Evolutionary conservation across 2,797 vertebrate genomes (phyloP).

Genomic region (Etheostoma perlongum): DNA sequence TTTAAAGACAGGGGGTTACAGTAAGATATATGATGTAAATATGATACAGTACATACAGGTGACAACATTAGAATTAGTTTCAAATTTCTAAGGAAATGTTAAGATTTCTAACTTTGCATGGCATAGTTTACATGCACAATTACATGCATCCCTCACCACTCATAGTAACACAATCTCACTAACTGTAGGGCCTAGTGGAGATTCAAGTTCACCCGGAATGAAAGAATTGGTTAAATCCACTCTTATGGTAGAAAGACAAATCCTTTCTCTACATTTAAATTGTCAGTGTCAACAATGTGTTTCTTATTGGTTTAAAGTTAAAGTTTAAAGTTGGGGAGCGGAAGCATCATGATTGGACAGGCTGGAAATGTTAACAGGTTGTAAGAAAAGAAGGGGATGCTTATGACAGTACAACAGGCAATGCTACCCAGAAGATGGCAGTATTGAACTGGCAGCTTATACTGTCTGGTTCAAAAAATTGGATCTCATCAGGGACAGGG

Average conservation of each 20-base stretch:
- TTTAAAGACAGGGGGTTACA: neutral
- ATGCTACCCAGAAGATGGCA: constrained; percentile 76
- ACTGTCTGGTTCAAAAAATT: constrained; percentile 2
- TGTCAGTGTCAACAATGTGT: neutral
- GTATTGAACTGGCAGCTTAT: constrained; percentile 49
- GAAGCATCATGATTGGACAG: neutral
- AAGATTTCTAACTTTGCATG: neutral
- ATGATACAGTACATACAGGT: neutral
- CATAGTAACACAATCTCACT: neutral
- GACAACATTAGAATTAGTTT: neutral
- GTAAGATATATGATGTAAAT: neutral
- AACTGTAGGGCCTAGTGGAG: neutral
- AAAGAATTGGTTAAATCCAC: neutral
- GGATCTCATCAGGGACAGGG: constrained; percentile 21
- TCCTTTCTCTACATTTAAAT: neutral
- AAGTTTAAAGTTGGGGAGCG: neutral
- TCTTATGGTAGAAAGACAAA: constrained; percentile 4
- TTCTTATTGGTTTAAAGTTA: neutral
- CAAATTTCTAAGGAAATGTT: neutral
- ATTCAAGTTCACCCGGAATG: neutral
- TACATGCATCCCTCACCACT: neutral
- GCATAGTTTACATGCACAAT: neutral
- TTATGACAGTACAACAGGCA: neutral
- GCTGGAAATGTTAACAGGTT: neutral
- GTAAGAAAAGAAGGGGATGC: neutral